phyloP scores from a whole-genome alignment of 2,797 vertebrate genomes.

The Acipenser transmontanus region DNA sequence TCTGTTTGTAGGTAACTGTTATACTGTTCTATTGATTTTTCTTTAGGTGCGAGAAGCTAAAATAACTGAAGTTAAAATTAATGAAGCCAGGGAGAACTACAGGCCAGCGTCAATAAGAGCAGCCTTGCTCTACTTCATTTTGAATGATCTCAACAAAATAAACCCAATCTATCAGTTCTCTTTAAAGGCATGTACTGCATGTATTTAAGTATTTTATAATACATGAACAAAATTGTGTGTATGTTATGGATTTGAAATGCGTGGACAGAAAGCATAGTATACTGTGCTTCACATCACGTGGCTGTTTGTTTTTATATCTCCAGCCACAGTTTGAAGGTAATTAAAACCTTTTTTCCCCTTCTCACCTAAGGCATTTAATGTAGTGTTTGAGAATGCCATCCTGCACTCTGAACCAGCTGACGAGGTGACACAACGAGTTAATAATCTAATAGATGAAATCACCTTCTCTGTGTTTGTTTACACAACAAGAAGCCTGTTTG shows the following conservation, averaged over 20 bases:
- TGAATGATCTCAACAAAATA: constrained; percentile 60
- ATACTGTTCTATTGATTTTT: background rate
- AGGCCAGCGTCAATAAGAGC: constrained; percentile 46
- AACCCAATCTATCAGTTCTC: constrained; percentile 67
- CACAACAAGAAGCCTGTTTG: constrained; percentile 54
- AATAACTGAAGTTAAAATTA: constrained; percentile 51
- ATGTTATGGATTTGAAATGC: too few species aligned
- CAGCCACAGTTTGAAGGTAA: too few species aligned
- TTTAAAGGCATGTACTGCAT: constrained; percentile 44
- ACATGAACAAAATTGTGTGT: background rate
- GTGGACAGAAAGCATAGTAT: too few species aligned
- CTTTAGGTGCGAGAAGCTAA: constrained; percentile 54
- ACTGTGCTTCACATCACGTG: too few species aligned
- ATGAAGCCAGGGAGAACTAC: constrained; percentile 51
- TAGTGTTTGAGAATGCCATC: constrained; percentile 59
- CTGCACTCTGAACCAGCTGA: constrained; percentile 24
- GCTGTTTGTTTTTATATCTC: too few species aligned
- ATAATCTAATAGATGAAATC: constrained; percentile 55
- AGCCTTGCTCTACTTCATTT: constrained; percentile 58
- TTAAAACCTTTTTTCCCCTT: too few species aligned
- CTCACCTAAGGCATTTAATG: constrained; percentile 45
- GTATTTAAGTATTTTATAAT: too few species aligned
- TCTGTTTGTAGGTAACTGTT: background rate
- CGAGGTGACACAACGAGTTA: constrained; percentile 39
- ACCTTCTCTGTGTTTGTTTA: constrained; percentile 52